Evolutionary conservation across 2,888 invertebrate genomes (phyloP).

Genomic region (Ceriagrion tenellum): DNA sequence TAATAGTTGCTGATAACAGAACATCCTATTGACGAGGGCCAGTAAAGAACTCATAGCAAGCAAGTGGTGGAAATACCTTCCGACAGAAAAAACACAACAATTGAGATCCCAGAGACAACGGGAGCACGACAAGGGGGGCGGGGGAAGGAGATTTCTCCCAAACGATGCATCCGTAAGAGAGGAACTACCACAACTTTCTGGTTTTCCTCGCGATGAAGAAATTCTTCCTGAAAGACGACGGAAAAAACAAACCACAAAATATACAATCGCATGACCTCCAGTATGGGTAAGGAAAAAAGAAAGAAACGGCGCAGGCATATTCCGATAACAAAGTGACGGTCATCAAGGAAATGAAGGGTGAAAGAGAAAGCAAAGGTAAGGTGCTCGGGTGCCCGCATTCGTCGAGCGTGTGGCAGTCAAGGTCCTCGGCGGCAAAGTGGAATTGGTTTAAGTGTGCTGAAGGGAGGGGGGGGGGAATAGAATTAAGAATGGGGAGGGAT

Average conservation of each 20-base stretch:
- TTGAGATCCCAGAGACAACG: no score
- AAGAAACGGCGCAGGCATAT: neutral
- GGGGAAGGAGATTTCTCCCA: no score
- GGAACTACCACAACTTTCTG: no score
- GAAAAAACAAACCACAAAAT: neutral
- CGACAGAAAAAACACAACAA: no score
- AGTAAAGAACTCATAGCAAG: no score
- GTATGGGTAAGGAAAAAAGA: neutral
- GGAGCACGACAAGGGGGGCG: no score
- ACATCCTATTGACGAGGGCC: no score
- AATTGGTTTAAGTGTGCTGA: neutral
- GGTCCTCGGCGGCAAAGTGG: neutral
- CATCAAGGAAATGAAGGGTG: neutral
- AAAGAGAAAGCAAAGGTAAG: neutral
- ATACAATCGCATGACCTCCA: neutral
- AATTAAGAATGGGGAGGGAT: no score
- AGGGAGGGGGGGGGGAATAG: no score
- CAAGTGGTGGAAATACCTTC: no score
- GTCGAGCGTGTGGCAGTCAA: neutral
- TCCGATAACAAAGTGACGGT: neutral
- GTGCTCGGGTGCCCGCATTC: neutral
- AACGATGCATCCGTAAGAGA: no score
- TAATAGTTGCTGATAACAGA: no score
- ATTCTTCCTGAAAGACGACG: neutral
- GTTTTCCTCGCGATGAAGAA: neutral